Percentiles rank a stretch among this genome's conserved stretches.
Conservation (phyloP, 2,113 vertebrate genomes). For the Narcine bancroftii region DNA sequence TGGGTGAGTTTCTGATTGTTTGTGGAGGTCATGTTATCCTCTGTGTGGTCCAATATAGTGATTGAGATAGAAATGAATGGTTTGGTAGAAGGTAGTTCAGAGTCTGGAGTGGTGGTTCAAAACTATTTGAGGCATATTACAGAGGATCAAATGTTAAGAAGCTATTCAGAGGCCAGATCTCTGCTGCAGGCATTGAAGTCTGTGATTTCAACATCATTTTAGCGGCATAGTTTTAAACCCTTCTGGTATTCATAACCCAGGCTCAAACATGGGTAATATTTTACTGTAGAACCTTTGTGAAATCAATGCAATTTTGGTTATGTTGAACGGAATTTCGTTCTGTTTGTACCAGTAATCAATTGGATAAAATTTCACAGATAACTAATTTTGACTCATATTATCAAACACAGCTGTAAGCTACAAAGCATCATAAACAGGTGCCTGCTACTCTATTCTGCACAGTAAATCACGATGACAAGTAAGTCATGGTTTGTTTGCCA, state of each 20-base stretch:
- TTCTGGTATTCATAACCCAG: not conserved
- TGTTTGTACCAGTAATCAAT: not conserved
- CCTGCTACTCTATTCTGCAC: not conserved
- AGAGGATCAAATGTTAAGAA: not conserved
- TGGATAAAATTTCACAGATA: not conserved
- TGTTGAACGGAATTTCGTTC: not conserved
- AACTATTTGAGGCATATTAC: not conserved
- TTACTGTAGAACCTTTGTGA: not conserved
- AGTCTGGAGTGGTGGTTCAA: not conserved
- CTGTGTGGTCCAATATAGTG: too few relatives aligned
- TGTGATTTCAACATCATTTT: not conserved
- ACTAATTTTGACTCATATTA: not conserved
- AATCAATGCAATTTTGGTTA: not conserved
- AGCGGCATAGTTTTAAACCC: not conserved
- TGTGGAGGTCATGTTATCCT: too few relatives aligned
- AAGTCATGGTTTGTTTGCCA: not conserved
- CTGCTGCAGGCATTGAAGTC: not conserved
- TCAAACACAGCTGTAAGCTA: not conserved
- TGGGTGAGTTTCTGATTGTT: too few relatives aligned
- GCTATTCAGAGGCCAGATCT: not conserved
- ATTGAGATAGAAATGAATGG: too few relatives aligned
- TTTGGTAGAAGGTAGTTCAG: too few relatives aligned
- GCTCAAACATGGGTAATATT: not conserved
- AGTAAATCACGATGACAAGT: not conserved
- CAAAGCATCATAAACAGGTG: not conserved